A percentile compares a stretch with the other conserved stretches of the same genome.
phyloP scores from a whole-genome alignment of 2,888 invertebrate genomes.

The Macrophya annulata region DNA sequence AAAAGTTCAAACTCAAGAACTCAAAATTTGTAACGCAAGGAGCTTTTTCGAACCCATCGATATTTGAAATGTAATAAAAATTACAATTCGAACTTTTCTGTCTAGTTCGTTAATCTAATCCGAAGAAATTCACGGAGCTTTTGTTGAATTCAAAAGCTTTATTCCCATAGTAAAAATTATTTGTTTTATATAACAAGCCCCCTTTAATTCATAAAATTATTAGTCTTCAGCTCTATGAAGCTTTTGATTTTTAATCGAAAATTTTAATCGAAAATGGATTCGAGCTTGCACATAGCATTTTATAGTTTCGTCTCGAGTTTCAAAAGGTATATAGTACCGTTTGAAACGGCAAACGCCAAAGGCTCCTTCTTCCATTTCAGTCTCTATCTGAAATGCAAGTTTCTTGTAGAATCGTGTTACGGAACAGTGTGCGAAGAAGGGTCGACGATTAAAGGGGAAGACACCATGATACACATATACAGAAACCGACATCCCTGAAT shows the following conservation, averaged over 20 bases:
- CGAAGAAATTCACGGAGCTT: too few species aligned
- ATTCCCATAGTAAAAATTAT: too few species aligned
- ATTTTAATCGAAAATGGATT: not conserved
- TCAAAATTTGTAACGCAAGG: too few species aligned
- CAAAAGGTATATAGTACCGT: not conserved
- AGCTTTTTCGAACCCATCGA: too few species aligned
- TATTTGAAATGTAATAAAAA: too few species aligned
- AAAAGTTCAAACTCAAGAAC: too few species aligned
- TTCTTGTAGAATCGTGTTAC: not conserved
- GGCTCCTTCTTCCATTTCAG: constrained; percentile 21
- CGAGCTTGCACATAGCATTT: not conserved
- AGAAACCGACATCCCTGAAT: not conserved
- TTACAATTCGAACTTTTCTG: too few species aligned
- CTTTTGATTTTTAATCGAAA: not conserved
- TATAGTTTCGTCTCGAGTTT: not conserved
- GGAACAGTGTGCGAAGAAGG: constrained; percentile 20
- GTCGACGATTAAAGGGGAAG: constrained; percentile 16
- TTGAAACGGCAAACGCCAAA: constrained; percentile 10
- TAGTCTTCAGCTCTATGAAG: too few species aligned
- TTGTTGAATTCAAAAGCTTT: too few species aligned
- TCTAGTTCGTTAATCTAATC: too few species aligned
- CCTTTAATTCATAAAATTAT: not conserved
- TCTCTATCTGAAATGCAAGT: constrained; percentile 1
- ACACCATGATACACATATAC: not conserved
- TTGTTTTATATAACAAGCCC: too few species aligned